Base-by-base conservation (phyloP, 2,888 invertebrate species). In the Theodoxus fluviatilis region DNA sequence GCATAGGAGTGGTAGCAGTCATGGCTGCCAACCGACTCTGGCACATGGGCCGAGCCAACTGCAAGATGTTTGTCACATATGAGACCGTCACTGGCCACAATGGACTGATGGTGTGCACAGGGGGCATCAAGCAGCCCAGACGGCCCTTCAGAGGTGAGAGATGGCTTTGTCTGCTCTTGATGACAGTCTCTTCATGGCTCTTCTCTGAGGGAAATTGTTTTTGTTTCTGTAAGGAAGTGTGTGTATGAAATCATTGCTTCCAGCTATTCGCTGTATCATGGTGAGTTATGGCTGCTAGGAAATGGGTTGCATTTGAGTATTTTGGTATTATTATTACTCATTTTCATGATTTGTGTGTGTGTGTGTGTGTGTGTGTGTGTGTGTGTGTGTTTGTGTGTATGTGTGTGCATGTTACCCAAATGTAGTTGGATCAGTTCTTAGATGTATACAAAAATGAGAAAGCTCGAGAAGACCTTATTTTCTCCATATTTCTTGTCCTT, bases 1-100 rank as follows among this genome's bases (percentile, higher is more conserved):
- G 86, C 25, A 74, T 75, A 4, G 83, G 79, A 38, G 85, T 75
- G 25, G 77, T 86, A 12, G 78, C 81, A 37, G 81, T 86, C 12
- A 73, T 86, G 38, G 86, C 86, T 12, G 84, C 84, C 28, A 83
- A 85, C 70, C 73, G 85, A 49, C 74, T 86, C 28, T 71, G 71
- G 3, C 73, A 77, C 40, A 71, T 83, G 40, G 78, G 80, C 22
- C 73, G 73, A 7, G 70, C 68, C 12, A 77, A 77, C 73, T 73
- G 76, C 4, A 75, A 77, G 31, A 77, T 82, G 70, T 84, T 85
- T 77, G 79, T 80, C 25, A 78, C 82, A 9, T 80, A 81, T 69
- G 80, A 84, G 71, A 72, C 76, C 3, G 71, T 76, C 22, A 74
- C 80, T 35, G 82, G 81, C 47, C 75, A 78, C 64, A 79, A 76